Conservation (phyloP, 2,888 invertebrate genomes). For the Taenaris catops region DNA sequence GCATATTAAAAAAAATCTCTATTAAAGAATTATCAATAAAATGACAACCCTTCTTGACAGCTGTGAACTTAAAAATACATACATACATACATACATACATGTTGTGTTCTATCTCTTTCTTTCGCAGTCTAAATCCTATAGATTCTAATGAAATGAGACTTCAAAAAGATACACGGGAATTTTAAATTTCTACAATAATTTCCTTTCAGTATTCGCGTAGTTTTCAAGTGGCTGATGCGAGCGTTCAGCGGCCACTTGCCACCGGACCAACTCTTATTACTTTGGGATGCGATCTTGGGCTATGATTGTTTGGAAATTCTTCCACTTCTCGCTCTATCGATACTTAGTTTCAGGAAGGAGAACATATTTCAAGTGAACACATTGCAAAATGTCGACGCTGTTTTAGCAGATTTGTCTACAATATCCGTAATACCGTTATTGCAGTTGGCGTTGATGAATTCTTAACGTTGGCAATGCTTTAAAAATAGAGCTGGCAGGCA, state of each 20-base stretch:
- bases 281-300: slow-evolving; percentile 95
- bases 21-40: too few relatives aligned
- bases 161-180: too few relatives aligned
- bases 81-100: neutral
- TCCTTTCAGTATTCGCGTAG: slow-evolving; percentile 87
- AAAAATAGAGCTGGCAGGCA: too few relatives aligned
- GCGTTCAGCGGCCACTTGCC: slow-evolving; percentile 97
- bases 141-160: too few relatives aligned
- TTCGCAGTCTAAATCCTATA: too few relatives aligned
- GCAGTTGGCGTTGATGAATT: slow-evolving; percentile 86
- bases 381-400: slow-evolving; percentile 90
- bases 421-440: slow-evolving; percentile 91
- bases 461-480: slow-evolving; percentile 27
- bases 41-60: too few relatives aligned
- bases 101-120: neutral
- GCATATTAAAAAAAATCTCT: too few relatives aligned
- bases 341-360: slow-evolving; percentile 91
- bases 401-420: slow-evolving; percentile 92
- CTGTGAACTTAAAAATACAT: neutral
- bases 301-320: slow-evolving; percentile 95
- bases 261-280: slow-evolving; percentile 92
- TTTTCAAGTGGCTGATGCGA: slow-evolving; percentile 98
- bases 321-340: slow-evolving; percentile 90
- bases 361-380: slow-evolving; percentile 88
- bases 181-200: neutral